Conservation (phyloP, 1,140 invertebrate species). For the Bombus balteatus region DNA sequence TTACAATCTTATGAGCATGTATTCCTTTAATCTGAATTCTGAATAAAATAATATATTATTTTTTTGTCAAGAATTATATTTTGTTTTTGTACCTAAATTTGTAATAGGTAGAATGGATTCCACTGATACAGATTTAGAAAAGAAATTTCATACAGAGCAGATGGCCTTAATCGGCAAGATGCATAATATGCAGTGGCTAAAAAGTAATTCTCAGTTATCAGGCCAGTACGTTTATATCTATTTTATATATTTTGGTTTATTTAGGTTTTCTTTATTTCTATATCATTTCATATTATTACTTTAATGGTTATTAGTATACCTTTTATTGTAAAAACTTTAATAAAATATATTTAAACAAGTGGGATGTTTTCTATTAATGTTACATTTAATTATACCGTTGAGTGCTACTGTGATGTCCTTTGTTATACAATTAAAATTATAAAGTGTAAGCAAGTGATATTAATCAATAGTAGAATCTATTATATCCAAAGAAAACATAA, state of each 20-base stretch:
- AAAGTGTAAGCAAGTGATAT: background rate
- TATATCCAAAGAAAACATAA: background rate
- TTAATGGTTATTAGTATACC: background rate
- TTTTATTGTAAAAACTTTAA: slow-evolving; percentile 2
- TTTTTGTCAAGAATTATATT: slow-evolving; percentile 27
- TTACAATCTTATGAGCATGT: background rate
- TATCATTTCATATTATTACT: background rate
- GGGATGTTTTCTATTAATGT: background rate
- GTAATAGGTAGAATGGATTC: slow-evolving; percentile 59
- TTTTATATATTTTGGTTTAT: slow-evolving; percentile 30
- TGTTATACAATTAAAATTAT: background rate
- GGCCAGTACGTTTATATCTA: slow-evolving; percentile 57
- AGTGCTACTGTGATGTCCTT: background rate
- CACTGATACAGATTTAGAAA: slow-evolving; percentile 48
- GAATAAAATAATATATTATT: background rate
- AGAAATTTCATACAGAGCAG: slow-evolving; percentile 37
- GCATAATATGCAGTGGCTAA: slow-evolving; percentile 69
- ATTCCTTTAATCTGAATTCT: background rate
- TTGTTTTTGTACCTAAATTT: slow-evolving; percentile 46
- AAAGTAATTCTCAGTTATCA: slow-evolving; percentile 53
- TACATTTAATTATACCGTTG: background rate
- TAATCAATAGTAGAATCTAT: background rate
- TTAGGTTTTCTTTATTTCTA: slow-evolving; percentile 6
- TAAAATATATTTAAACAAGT: slow-evolving; percentile 1
- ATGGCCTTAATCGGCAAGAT: slow-evolving; percentile 58